Evolutionary conservation across 2,888 invertebrate species (phyloP).

Genomic region (Reticulitermes lucifugus): DNA sequence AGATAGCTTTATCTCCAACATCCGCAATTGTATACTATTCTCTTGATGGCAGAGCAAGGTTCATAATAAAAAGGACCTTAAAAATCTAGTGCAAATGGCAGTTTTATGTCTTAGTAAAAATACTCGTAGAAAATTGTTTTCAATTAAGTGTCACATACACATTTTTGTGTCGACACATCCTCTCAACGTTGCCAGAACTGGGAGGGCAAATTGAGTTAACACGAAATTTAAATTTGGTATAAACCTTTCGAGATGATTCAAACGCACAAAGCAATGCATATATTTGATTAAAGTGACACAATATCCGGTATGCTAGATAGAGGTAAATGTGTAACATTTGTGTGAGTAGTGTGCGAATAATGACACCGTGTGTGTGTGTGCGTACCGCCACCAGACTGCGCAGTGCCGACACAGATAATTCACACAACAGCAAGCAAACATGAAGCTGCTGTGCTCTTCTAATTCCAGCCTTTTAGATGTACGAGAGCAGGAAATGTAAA

Average conservation of each 20-base stretch:
- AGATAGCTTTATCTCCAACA: too few relatives aligned
- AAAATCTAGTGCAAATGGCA: too few relatives aligned
- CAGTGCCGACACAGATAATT: background rate
- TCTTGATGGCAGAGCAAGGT: too few relatives aligned
- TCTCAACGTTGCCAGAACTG: background rate
- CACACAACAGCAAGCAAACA: background rate
- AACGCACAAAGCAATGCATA: background rate
- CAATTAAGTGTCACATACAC: too few relatives aligned
- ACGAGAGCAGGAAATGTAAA: background rate
- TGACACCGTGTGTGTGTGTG: background rate
- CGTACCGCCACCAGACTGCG: background rate
- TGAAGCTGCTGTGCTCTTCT: background rate
- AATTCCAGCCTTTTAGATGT: background rate
- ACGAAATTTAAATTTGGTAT: background rate
- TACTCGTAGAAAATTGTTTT: too few relatives aligned
- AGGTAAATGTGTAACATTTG: background rate
- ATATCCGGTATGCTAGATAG: background rate
- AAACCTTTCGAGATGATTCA: background rate
- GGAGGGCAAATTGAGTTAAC: background rate
- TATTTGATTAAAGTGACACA: background rate
- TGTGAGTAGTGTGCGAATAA: background rate
- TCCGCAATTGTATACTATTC: too few relatives aligned
- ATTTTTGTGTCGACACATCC: background rate
- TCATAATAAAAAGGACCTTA: too few relatives aligned
- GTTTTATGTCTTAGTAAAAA: too few relatives aligned